These are phyloP conservation scores for Doris montereyensis DNA, from an alignment of 2,888 invertebrate genomes.

Conservation along the genomic window DNA sequence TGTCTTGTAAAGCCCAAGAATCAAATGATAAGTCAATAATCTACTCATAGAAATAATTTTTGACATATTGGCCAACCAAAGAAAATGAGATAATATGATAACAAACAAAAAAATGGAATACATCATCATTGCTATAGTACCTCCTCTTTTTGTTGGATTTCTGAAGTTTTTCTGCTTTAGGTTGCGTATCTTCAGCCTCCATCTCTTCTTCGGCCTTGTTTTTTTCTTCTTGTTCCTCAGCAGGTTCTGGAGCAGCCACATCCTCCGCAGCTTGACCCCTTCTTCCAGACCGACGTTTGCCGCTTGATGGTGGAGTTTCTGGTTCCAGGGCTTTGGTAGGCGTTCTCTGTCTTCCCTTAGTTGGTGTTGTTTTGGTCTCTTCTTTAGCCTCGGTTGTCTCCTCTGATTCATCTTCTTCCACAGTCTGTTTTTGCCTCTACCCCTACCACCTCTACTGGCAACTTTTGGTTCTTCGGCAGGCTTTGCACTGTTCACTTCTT, in stretches of 20 bases:
- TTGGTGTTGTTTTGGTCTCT: background rate
- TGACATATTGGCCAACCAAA: no score
- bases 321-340: background rate
- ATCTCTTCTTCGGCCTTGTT: background rate
- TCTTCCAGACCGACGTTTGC: background rate
- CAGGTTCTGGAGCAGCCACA: background rate
- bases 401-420: slow-evolving; percentile 1
- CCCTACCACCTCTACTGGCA: background rate
- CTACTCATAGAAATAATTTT: no score
- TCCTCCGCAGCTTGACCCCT: background rate
- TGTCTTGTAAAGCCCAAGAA: no score
- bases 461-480: background rate
- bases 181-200: background rate
- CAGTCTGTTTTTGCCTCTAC: background rate
- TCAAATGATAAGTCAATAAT: no score
- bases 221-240: background rate
- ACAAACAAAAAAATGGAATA: background rate
- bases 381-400: slow-evolving; percentile 21
- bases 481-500: background rate
- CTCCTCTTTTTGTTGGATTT: no score
- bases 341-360: background rate
- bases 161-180: background rate
- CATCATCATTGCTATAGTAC: no score
- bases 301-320: background rate
- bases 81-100: background rate